Conservation (phyloP, 2,113 vertebrate genomes). For the Paradisaea rubra region DNA sequence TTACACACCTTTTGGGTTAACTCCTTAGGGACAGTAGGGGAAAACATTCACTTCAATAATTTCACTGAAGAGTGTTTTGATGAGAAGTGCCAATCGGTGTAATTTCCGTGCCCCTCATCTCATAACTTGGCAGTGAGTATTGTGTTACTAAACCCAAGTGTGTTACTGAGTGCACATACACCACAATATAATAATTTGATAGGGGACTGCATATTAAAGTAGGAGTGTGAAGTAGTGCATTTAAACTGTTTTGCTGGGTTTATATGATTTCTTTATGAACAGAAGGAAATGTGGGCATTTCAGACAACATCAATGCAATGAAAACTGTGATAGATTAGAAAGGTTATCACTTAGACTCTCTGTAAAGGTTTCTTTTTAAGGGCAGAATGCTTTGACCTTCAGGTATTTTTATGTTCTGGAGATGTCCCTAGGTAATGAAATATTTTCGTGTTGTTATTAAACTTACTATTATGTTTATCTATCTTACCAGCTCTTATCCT, state of each 20-base stretch:
- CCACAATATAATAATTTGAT: not conserved
- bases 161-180: not conserved
- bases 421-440: not conserved
- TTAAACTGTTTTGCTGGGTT: not conserved
- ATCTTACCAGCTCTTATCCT: not conserved
- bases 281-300: not conserved
- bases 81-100: not conserved
- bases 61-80: not conserved
- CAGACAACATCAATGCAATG: not conserved
- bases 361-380: not conserved
- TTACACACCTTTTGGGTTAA: not conserved
- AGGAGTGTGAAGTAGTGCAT: not conserved
- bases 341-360: not conserved
- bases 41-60: not conserved
- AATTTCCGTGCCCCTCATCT: not conserved
- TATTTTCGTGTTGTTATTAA: not conserved
- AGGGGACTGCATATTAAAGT: not conserved
- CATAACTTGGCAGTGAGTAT: not conserved
- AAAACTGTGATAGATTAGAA: not conserved
- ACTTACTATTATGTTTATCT: not conserved
- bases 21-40: not conserved
- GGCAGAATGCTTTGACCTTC: not conserved
- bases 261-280: not conserved
- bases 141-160: slow-evolving; percentile 1
- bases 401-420: not conserved